Evolutionary conservation across 2,888 invertebrate species (phyloP), one percentile per base, ranked within the genome.

Genomic region (Villa cingulata): DNA sequence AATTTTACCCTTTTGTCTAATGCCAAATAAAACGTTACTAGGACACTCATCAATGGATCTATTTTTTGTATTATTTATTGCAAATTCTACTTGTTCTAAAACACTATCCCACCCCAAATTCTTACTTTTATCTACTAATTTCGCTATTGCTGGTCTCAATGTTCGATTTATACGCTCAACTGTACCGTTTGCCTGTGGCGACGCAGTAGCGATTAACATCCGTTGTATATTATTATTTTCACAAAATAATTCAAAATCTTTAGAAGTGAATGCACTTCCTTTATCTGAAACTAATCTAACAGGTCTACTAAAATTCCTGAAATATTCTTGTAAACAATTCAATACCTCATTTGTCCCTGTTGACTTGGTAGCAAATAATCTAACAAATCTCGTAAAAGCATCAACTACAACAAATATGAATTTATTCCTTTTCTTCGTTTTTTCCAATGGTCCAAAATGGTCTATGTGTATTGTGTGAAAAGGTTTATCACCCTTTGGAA

Each of bases 161-260:
- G 34, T 34, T 14, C 34, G 6, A 34, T 34, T n/a, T 10, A 12
- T 14, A 34, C 34, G 34, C 14, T 34, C 34, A 12, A 34, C 34
- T 4, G 34, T n/a, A 34, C 43, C 43, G 36, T 43, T 37, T 7
- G 43, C 18, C 16, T 43, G 43, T n/a, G 43, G 43, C 7, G 37
- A 37, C n/a, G 37, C 43, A 4, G 34, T n/a, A n/a, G n/a, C n/a
- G n/a, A n/a, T n/a, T n/a, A n/a, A n/a, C n/a, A n/a, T n/a, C n/a
- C n/a, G n/a, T n/a, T n/a, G n/a, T n/a, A 56, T 42, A 19, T 49
- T 49, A 17, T 51, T 45, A 14, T 43, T 37, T 7, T 41, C 20
- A 34, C 54, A 41, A 50, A 53, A 56, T 32, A 43, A 32, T 20
- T 29, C 12, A 48, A 58, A 58, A 14, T 55, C 53, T 15, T 27